Evolutionary conservation across 2,888 invertebrate genomes (phyloP), one percentile per base, ranked within the genome.

Genomic region (Caenorhabditis virilis): DNA sequence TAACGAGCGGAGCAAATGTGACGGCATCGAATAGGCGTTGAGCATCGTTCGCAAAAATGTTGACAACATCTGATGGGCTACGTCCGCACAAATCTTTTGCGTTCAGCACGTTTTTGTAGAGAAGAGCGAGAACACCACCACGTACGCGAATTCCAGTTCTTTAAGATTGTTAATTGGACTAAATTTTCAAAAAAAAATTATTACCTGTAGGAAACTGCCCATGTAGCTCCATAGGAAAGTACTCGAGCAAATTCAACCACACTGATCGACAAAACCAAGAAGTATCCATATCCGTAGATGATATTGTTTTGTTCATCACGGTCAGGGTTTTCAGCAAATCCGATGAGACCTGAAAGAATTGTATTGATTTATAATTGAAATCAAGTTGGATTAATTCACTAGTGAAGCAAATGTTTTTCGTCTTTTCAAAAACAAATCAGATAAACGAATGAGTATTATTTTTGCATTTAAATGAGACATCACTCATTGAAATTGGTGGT

Each of bases 1-100:
- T 57, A 25, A 85, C 82, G 25, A 85, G 71, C 5, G 85, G 85
- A 11, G 84, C 84, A 55, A 85, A 81, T 1, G 83, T 83, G 25
- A 83, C 79, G 5, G 84, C 84, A 55, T 86, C 85, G 72, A 84
- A 85, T 27, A 86, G 68, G 3, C 85, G 77, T 70, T 85, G 85
- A 3, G 84, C 84, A 71, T 86, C 86, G 68, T 85, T 85, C 26
- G 84, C 84, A 50, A 83, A 84, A 41, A 86, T 77, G 65, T 85
- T 86, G 27, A 86, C 84, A 23, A 66, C 63, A 33, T 68, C 59
- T 15, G 67, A 23, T 5, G 60, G 38, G 2, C 57, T 50, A 41
- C 57, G 60, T 20, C 66, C 66, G 30, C 66, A 66, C 33, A 66
- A 30, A 20, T 67, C 58, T 30, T 67, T 61, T 1, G 61, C 26